Base-by-base conservation (phyloP, 2,797 vertebrate genomes). In the Coregonus suidteri region DNA sequence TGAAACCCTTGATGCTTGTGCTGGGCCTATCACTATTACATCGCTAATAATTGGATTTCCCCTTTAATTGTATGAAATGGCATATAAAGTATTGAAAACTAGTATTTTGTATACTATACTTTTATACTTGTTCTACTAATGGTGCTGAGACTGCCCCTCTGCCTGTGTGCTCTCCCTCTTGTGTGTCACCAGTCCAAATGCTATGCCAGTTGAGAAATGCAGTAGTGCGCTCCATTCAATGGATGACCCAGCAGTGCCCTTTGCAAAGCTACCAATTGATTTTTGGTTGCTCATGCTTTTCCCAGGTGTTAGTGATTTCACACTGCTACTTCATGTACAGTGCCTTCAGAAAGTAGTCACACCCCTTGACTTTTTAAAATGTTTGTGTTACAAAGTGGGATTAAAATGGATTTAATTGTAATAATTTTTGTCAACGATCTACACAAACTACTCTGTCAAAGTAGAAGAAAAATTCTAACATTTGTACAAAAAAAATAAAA, bases 231-330 rank as follows among this genome's bases (percentile, higher is more conserved):
- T 67, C 31, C n/a, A 51, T 47, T 51, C 15, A 3, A 20, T 59
- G 52, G 75, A 79, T 66, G 59, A 78, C 30, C 37, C 3, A 16
- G 34, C 31, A 47, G 56, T 80, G 74, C 62, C 79, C 75, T 80
- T 74, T 47, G 54, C 74, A 64, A 75, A 70, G 81, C 75, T 81
- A 79, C 79, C 79, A 84, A 80, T 37, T 16, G 47, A 82, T 78
- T 71, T 74, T 70, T 72, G 79, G 16, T 34, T 74, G 59, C 73
- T 54, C 31, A 74, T 4, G 81, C 56, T 66, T 81, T 85, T 62
- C 68, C 51, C 77, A 71, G 65, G 66, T 76, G 76, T 79, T 75
- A 79, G 66, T 75, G 25, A 77, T 84, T 84, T 75, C 74, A 73
- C 75, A 81, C 59, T 75, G 80, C 47, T 18, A 67, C 70, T 53